These are phyloP conservation scores for Cossypha polioptera DNA, from an alignment of 2,797 vertebrate genomes.

Conservation along the genomic window DNA sequence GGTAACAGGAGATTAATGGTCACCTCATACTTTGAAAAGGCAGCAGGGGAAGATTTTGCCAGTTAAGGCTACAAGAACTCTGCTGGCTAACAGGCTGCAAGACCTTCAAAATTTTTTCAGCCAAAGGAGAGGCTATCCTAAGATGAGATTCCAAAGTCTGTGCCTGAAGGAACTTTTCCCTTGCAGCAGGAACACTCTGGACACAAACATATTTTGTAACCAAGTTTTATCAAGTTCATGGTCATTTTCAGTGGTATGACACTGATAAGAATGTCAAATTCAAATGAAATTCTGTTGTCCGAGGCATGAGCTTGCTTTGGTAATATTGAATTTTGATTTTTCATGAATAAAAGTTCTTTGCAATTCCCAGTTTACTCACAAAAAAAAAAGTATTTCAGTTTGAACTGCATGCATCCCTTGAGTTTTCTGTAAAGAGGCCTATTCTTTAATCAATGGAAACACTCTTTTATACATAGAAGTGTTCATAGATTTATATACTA, in stretches of 20 bases:
- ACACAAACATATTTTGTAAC: not conserved
- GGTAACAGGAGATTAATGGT: not conserved
- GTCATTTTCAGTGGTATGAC: fast-evolving
- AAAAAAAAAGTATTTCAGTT: not conserved
- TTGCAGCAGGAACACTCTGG: not conserved
- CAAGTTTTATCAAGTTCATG: not conserved
- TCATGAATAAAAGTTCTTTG: not conserved
- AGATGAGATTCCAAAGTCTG: not conserved
- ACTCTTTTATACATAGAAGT: not conserved
- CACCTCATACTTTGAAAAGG: not conserved
- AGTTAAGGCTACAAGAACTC: not conserved
- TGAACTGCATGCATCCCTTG: not conserved
- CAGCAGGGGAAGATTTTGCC: not conserved
- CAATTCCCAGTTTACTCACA: not conserved
- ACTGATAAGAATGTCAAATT: not conserved
- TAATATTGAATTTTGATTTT: not conserved
- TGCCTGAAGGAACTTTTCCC: not conserved
- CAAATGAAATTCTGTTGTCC: not conserved
- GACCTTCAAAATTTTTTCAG: not conserved
- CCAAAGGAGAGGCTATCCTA: not conserved
- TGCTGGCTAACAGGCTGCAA: not conserved
- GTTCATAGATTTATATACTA: not conserved
- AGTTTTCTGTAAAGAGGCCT: not conserved
- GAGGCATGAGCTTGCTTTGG: not conserved
- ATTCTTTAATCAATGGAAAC: not conserved